A percentile compares a stretch with the other conserved stretches of the same genome.
phyloP scores from a whole-genome alignment of 2,888 invertebrate species.

The Pyrgus malvae region DNA sequence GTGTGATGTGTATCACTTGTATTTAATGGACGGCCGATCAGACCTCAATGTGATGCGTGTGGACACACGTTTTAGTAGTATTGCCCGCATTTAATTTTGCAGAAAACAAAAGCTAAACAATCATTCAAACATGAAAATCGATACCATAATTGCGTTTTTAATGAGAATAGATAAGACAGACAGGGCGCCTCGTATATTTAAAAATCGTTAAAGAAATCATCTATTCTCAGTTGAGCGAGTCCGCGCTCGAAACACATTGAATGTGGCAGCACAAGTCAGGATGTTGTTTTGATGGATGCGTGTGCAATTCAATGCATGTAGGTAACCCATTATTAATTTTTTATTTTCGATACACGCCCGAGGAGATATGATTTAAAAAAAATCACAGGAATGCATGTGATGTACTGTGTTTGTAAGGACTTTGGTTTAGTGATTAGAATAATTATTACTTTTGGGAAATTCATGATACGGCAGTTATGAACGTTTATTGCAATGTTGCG shows the following conservation, averaged over 20 bases:
- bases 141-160: slow-evolving; percentile 58
- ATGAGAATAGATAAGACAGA: slow-evolving; percentile 56
- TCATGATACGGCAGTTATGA: no score
- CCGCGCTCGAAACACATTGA: background rate
- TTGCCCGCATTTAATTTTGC: slow-evolving; percentile 12
- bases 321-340: slow-evolving; percentile 48
- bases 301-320: slow-evolving; percentile 47
- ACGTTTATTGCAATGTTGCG: background rate
- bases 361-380: slow-evolving; percentile 53
- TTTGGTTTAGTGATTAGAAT: no score
- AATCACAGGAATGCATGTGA: slow-evolving; percentile 42
- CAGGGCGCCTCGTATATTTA: slow-evolving; percentile 55
- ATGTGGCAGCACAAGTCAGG: slow-evolving; percentile 5
- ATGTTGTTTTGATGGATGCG: slow-evolving; percentile 14
- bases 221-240: slow-evolving; percentile 39
- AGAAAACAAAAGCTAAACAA: slow-evolving; percentile 56
- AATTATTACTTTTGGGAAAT: no score
- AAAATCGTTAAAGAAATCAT: slow-evolving; percentile 56
- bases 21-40: slow-evolving; percentile 61
- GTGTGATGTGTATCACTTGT: slow-evolving; percentile 47
- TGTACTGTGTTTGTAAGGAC: no score
- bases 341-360: slow-evolving; percentile 55
- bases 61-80: slow-evolving; percentile 27
- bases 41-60: slow-evolving; percentile 40
- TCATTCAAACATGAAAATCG: slow-evolving; percentile 55